Conservation (phyloP, 1,140 invertebrate species). For the Apolygus lucorum region DNA sequence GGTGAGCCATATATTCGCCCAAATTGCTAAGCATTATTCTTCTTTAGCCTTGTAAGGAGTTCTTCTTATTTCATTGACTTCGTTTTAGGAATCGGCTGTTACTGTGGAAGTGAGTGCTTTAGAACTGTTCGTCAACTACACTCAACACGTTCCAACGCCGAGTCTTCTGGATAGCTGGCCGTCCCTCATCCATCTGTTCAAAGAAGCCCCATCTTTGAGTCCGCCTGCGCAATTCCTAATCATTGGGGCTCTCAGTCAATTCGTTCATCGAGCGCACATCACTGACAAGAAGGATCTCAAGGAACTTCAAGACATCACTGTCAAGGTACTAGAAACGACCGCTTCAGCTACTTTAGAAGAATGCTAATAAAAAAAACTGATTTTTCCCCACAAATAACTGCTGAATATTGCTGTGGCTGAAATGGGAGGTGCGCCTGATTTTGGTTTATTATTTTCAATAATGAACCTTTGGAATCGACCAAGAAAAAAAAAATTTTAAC, state of each 20-base stretch:
- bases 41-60: background rate
- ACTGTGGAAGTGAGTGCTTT: conserved; percentile 51
- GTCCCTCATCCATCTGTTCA: conserved; percentile 65
- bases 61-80: conserved; percentile 13
- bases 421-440: too few species aligned
- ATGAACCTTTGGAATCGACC: too few species aligned
- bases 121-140: conserved; percentile 61
- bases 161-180: conserved; percentile 73
- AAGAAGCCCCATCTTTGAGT: conserved; percentile 56
- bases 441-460: too few species aligned
- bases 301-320: conserved; percentile 69
- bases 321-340: conserved; percentile 44
- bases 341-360: too few species aligned
- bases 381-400: too few species aligned
- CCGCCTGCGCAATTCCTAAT: conserved; percentile 75
- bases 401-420: too few species aligned
- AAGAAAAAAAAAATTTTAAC: too few species aligned
- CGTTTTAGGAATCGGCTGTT: conserved; percentile 36
- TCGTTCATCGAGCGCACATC: conserved; percentile 72
- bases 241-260: conserved; percentile 73
- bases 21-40: conserved; percentile 36
- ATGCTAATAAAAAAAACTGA: too few species aligned
- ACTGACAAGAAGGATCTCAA: conserved; percentile 75
- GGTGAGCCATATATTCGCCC: too few species aligned
- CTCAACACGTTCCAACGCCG: conserved; percentile 55